Conservation (phyloP, 2,888 invertebrate genomes). For the Scaptomyza caliginosa region DNA sequence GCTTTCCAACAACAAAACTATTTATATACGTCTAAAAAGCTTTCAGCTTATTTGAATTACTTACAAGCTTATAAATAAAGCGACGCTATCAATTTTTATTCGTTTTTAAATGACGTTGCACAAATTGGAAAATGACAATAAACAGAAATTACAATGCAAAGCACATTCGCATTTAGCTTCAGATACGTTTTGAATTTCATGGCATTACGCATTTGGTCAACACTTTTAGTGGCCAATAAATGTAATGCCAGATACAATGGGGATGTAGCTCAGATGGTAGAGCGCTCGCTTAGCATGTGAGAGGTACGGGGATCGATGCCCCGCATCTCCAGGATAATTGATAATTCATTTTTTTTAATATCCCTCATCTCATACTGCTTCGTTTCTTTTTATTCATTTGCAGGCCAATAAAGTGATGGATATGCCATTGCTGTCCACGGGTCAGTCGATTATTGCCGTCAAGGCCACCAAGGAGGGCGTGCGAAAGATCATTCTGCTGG, state of each 20-base stretch:
- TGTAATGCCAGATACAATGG: slow-evolving; percentile 45
- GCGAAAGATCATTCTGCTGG: slow-evolving; percentile 87
- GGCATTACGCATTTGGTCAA: slow-evolving; percentile 7
- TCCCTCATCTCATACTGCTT: neutral
- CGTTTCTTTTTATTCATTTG: slow-evolving; percentile 56
- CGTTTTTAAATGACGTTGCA: slow-evolving; percentile 35
- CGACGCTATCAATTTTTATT: slow-evolving; percentile 4
- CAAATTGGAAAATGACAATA: slow-evolving; percentile 20
- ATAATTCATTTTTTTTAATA: neutral
- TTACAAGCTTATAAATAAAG: slow-evolving; percentile 1
- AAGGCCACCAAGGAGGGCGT: slow-evolving; percentile 90
- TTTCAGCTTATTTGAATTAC: neutral
- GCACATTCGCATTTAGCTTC: slow-evolving; percentile 16
- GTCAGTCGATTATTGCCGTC: slow-evolving; percentile 88
- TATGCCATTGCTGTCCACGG: slow-evolving; percentile 85
- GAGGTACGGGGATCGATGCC: slow-evolving; percentile 84
- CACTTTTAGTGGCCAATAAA: slow-evolving; percentile 27
- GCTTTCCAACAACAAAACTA: slow-evolving; percentile 35
- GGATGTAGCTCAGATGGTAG: slow-evolving; percentile 85
- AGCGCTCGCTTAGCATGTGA: slow-evolving; percentile 85
- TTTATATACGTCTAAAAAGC: slow-evolving; percentile 42
- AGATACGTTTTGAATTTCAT: neutral
- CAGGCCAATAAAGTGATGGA: slow-evolving; percentile 85
- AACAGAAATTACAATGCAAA: slow-evolving; percentile 35
- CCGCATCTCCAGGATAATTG: slow-evolving; percentile 82